Conservation (phyloP, 1,140 invertebrate genomes). For the Heliothis subflexa region DNA sequence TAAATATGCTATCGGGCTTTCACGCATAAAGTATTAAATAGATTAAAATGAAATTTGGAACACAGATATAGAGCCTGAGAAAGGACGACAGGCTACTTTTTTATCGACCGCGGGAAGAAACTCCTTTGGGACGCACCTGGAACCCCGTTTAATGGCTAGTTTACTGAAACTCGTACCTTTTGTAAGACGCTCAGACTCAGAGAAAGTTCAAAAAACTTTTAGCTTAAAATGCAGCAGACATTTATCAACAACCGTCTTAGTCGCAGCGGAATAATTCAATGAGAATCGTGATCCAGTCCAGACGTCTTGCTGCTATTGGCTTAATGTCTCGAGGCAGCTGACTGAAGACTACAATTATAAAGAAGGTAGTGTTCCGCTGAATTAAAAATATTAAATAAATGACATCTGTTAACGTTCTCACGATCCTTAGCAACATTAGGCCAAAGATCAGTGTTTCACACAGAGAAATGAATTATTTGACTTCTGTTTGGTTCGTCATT, state of each 20-base stretch:
- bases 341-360: conserved; percentile 3
- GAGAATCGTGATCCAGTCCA: neutral
- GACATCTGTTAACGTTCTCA: neutral
- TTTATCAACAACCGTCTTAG: conserved; percentile 2
- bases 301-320: neutral
- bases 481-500: too few relatives aligned
- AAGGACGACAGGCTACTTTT: neutral
- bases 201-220: neutral
- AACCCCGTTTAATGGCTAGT: too few relatives aligned
- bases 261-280: conserved; percentile 2
- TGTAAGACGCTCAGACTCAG: neutral
- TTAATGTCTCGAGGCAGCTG: conserved; percentile 1
- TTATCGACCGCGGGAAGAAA: neutral
- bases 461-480: too few relatives aligned
- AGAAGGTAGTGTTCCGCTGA: conserved; percentile 2
- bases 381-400: neutral
- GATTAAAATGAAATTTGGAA: too few relatives aligned
- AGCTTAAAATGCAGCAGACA: neutral
- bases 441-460: neutral
- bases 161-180: neutral
- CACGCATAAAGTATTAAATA: too few relatives aligned
- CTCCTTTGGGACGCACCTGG: too few relatives aligned
- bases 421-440: neutral
- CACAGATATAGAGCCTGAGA: too few relatives aligned
- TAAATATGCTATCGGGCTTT: too few relatives aligned